These are phyloP conservation scores for Drosophila elegans DNA, from an alignment of 1,140 invertebrate species.

Conservation along the genomic window DNA sequence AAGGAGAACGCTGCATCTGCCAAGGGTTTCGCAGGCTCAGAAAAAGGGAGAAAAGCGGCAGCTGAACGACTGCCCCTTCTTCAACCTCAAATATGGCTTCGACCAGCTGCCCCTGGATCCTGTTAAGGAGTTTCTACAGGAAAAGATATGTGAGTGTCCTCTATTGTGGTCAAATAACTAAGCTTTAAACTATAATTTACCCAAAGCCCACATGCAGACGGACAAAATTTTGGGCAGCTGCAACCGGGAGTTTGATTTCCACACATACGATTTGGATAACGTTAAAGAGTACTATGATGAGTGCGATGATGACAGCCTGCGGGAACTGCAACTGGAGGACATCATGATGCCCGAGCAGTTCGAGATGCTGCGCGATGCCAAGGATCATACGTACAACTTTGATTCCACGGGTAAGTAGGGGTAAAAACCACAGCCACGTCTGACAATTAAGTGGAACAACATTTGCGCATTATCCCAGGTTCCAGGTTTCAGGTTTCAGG, in stretches of 20 bases:
- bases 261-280: constrained; percentile 57
- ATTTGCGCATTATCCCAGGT: constrained; percentile 59
- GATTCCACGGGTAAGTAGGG: constrained; percentile 58
- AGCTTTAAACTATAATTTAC: background rate
- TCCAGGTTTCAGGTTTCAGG: background rate
- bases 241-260: constrained; percentile 75
- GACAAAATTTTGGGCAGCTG: constrained; percentile 71
- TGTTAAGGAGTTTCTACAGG: constrained; percentile 63
- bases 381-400: constrained; percentile 67
- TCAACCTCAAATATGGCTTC: constrained; percentile 63
- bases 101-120: constrained; percentile 82
- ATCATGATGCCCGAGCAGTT: constrained; percentile 78
- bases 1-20: constrained; percentile 30
- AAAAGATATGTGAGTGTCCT: constrained; percentile 73
- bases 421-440: constrained; percentile 8
- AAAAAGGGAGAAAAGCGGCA: constrained; percentile 57
- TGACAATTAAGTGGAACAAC: constrained; percentile 56
- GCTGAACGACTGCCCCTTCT: constrained; percentile 81
- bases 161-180: accelerated
- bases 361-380: constrained; percentile 64
- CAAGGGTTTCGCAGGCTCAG: background rate
- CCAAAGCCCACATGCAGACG: constrained; percentile 71
- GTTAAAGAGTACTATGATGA: constrained; percentile 52
- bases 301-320: constrained; percentile 63
- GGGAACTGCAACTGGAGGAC: constrained; percentile 55